Percentiles rank a stretch among this genome's conserved stretches.
These are phyloP conservation scores for Leucosticte australis DNA, from an alignment of 2,113 vertebrate species.

Conservation along the genomic window DNA sequence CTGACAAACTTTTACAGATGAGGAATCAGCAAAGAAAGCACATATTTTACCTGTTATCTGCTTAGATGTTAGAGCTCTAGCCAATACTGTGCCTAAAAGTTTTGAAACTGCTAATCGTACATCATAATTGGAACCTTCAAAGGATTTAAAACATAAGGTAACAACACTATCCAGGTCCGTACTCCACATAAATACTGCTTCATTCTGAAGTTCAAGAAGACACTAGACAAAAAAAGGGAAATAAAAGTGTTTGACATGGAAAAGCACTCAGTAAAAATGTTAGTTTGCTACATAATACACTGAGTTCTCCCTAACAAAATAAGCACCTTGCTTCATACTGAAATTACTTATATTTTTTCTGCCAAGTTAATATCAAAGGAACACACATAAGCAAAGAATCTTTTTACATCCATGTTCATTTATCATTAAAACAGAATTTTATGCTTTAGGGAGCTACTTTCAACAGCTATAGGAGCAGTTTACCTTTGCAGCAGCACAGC, in stretches of 20 bases:
- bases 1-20: not conserved
- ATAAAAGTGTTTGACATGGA: not conserved
- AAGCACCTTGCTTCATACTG: not conserved
- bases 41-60: conserved; percentile 75
- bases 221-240: conserved; percentile 75
- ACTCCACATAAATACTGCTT: conserved; percentile 90
- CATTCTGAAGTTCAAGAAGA: conserved; percentile 91
- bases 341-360: not conserved
- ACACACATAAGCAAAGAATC: not conserved
- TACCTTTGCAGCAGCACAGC: conserved; percentile 92
- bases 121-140: conserved; percentile 89
- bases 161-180: conserved; percentile 89
- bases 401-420: not conserved
- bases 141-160: conserved; percentile 91
- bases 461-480: not conserved
- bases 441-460: not conserved
- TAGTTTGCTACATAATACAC: not conserved
- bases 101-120: conserved; percentile 86
- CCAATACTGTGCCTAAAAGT: conserved; percentile 87
- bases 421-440: not conserved
- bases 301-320: not conserved
- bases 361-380: not conserved
- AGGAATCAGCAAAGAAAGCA: not conserved
- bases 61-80: conserved; percentile 79
- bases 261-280: not conserved